Evolutionary conservation across 2,797 vertebrate species (phyloP).

Genomic region (Stomatorhinus walkeri): DNA sequence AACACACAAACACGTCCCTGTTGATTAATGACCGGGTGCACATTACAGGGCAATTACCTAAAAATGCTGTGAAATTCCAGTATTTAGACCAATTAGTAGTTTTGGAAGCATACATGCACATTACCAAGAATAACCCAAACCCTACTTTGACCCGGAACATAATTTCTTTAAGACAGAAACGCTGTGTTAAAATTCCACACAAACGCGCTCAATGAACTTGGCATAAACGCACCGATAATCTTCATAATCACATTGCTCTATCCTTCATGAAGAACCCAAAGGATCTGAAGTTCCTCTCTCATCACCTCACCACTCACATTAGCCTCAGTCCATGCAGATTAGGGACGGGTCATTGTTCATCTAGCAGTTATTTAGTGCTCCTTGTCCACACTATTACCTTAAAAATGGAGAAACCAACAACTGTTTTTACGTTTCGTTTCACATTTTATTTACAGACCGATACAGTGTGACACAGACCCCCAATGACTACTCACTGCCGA

Average conservation of each 20-base stretch:
- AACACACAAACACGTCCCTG: neutral
- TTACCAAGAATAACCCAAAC: neutral
- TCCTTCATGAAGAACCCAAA: neutral
- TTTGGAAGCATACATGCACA: neutral
- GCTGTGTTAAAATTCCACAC: neutral
- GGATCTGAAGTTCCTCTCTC: neutral
- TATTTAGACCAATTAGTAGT: neutral
- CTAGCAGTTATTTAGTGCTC: neutral
- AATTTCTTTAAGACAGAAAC: neutral
- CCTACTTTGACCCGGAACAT: neutral
- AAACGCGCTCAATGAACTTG: neutral
- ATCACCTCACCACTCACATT: neutral
- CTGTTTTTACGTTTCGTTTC: neutral
- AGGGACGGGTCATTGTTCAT: neutral
- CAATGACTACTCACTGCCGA: neutral
- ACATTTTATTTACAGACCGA: neutral
- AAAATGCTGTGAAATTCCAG: neutral
- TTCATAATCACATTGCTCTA: neutral
- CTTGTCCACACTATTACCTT: neutral
- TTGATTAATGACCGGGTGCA: neutral
- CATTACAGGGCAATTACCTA: neutral
- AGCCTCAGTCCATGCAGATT: neutral
- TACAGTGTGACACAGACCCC: neutral
- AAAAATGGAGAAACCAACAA: neutral
- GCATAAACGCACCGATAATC: neutral